phyloP scores from a whole-genome alignment of 2,113 vertebrate species.

The Cariama cristata region DNA sequence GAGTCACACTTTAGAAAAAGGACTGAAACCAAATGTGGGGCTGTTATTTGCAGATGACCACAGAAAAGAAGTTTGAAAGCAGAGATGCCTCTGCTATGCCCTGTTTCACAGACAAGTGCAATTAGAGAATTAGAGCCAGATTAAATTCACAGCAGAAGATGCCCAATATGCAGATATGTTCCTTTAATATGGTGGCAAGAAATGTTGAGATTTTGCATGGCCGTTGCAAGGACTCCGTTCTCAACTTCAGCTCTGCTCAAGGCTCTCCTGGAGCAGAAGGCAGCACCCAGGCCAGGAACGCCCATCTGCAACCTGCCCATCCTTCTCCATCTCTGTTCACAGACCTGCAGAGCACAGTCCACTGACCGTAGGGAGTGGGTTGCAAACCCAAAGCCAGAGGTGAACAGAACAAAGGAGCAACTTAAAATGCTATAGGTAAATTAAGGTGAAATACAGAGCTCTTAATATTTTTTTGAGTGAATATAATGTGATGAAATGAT shows the following conservation, averaged over 20 bases:
- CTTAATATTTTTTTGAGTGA: background rate
- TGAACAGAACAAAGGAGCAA: background rate
- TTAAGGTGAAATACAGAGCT: background rate
- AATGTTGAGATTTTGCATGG: background rate
- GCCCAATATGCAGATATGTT: background rate
- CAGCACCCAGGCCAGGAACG: background rate
- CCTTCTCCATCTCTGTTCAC: background rate
- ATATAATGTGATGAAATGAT: background rate
- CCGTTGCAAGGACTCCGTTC: background rate
- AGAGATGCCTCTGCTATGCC: background rate
- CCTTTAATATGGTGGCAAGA: background rate
- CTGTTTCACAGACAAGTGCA: background rate
- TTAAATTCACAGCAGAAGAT: background rate
- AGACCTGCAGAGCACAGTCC: background rate
- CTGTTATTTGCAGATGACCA: background rate
- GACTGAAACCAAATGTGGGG: background rate
- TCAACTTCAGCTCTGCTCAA: background rate
- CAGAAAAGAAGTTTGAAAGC: background rate
- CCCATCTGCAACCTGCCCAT: background rate
- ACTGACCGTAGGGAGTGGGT: accelerated
- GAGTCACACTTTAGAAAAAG: background rate
- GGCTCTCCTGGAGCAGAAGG: background rate
- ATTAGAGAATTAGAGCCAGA: background rate
- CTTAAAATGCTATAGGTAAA: background rate
- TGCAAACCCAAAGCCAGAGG: background rate